Conservation (phyloP, 2,888 invertebrate species). For the Pseudococcus viburni region DNA sequence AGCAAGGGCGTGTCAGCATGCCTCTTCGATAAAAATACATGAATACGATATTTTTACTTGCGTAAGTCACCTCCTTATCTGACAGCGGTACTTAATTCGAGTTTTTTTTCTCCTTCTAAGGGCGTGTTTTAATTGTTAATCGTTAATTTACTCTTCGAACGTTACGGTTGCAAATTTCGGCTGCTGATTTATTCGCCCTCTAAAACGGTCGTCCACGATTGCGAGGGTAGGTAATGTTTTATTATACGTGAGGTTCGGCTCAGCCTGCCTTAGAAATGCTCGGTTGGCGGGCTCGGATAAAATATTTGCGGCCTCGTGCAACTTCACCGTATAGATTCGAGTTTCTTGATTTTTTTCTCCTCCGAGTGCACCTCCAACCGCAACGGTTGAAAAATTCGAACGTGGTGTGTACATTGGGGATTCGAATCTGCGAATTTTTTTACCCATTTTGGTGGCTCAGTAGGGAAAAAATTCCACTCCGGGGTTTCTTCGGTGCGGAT, state of each 20-base stretch:
- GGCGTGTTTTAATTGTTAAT: conserved; percentile 48
- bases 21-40: conserved; percentile 33
- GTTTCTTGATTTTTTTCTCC: conserved; percentile 22
- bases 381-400: conserved; percentile 13
- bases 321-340: not conserved
- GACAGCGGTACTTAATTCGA: conserved; percentile 1
- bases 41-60: conserved; percentile 34
- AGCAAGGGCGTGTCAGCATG: conserved; percentile 15
- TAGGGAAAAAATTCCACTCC: not conserved
- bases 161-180: conserved; percentile 28
- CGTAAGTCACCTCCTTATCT: not conserved
- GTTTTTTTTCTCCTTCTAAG: not conserved
- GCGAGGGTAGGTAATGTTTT: not conserved
- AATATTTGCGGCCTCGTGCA: conserved; percentile 29
- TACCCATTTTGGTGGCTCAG: not conserved
- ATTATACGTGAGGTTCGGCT: not conserved
- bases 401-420: conserved; percentile 21
- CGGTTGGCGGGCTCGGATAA: not conserved
- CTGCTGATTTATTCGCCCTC: conserved; percentile 17
- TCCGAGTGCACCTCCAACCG: not conserved
- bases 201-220: not conserved
- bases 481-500: not conserved
- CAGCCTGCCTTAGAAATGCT: conserved; percentile 1
- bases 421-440: conserved; percentile 4
- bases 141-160: conserved; percentile 47